phyloP scores from a whole-genome alignment of 2,113 vertebrate genomes.

The Mola mola region DNA sequence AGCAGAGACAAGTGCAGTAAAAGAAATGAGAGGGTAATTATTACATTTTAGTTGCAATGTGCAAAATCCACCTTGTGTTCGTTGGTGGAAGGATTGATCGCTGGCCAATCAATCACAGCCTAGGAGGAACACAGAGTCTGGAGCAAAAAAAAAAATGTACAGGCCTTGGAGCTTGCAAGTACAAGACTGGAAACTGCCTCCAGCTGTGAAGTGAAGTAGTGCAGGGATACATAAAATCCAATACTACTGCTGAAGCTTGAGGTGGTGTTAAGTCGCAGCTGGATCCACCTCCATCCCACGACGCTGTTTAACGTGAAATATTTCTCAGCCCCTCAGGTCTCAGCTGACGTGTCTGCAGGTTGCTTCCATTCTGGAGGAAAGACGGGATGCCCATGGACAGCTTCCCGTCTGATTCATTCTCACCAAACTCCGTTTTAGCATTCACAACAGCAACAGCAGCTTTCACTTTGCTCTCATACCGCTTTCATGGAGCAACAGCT shows the following conservation, averaged over 20 bases:
- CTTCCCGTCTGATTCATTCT: constrained; percentile 48
- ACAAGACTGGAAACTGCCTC: constrained; percentile 58
- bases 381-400: constrained; percentile 26
- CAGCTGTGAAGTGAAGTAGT: constrained; percentile 64
- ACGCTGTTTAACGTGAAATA: constrained; percentile 14
- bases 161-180: constrained; percentile 62
- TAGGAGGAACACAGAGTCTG: constrained; percentile 51
- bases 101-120: constrained; percentile 58
- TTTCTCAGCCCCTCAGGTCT: neutral
- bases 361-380: constrained; percentile 1
- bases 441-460: constrained; percentile 55
- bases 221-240: constrained; percentile 50
- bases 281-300: constrained; percentile 31
- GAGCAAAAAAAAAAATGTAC: constrained; percentile 57
- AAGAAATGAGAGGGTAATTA: constrained; percentile 49
- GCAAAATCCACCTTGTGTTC: constrained; percentile 44
- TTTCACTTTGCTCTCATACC: constrained; percentile 29
- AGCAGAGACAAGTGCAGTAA: constrained; percentile 9
- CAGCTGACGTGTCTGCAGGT: constrained; percentile 7
- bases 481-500: constrained; percentile 57
- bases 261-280: constrained; percentile 44
- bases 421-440: constrained; percentile 54
- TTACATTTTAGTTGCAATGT: constrained; percentile 61
- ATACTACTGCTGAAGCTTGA: constrained; percentile 54
- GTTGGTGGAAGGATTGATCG: constrained; percentile 61